Evolutionary conservation across 2,888 invertebrate species (phyloP), one percentile per base, ranked within the genome.

Genomic region (Leucozona laternaria): DNA sequence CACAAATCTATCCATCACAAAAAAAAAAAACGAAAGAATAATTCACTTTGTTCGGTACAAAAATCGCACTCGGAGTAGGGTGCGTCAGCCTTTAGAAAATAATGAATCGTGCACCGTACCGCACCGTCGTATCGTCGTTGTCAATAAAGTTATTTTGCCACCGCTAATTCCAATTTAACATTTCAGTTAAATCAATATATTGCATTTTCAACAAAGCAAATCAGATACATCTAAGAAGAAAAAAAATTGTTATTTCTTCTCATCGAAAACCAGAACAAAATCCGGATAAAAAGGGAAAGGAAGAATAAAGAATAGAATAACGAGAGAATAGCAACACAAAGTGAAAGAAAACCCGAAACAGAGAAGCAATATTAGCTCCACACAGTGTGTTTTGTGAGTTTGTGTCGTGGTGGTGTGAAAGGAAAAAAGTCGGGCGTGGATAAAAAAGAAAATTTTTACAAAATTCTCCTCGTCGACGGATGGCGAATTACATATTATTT

Each of bases 401-500:
- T 79, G 62, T 81, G 81, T 72, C 78, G 82, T 66, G 48, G 77
- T 80, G 68, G 76, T 76, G 76, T 73, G 85, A 68, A 77, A 68
- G 68, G 53, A 81, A 87, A 87, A 87, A 83, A 87, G 83, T 87
- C 87, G 87, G 87, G 87, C 87, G 87, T 87, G 87, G 87, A 87
- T 73, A 87, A 82, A 76, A 87, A 78, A 72, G 68, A 73, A 70
- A 72, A 83, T 83, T 53, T 53, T 86, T 81, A 45, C 2, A 64
- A 64, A 64, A 45, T 78, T 81, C 62, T 68, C 60, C 57, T 55
- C 55, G 60, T 34, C 76, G 70, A 70, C 50, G 17, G 13, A 64
- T 31, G 64, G 64, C 45, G 45, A 76, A 68, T 68, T 48, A 57
- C 20, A 53, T 48, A 4, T 28, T 43, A 31, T 77, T 62, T 64